These are phyloP conservation scores for Temnothorax ravouxi DNA, from an alignment of 2,888 invertebrate genomes.

Conservation along the genomic window DNA sequence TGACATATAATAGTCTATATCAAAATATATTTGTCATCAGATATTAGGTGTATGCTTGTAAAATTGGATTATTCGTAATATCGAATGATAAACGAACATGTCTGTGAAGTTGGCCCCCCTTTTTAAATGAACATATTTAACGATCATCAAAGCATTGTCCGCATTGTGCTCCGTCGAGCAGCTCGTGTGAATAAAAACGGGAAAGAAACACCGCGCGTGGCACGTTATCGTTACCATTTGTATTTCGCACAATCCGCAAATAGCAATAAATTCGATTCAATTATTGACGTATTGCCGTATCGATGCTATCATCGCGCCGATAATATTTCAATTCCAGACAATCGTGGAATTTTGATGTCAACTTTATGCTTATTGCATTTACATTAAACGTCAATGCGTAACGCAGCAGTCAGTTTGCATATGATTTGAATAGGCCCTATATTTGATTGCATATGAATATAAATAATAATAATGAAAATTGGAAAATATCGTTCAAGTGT, in stretches of 20 bases:
- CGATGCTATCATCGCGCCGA: conserved; percentile 12
- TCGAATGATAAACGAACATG: conserved; percentile 38
- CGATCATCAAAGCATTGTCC: conserved; percentile 3
- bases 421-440: conserved; percentile 19
- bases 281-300: conserved; percentile 30
- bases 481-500: background rate
- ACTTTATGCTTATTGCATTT: conserved; percentile 37
- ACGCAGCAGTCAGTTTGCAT: background rate
- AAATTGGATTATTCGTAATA: conserved; percentile 36
- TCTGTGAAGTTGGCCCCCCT: too few relatives aligned
- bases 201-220: conserved; percentile 7
- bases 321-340: conserved; percentile 33
- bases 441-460: conserved; percentile 20
- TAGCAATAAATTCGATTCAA: conserved; percentile 21
- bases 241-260: conserved; percentile 24
- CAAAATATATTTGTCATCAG: conserved; percentile 37
- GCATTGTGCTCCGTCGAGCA: conserved; percentile 18
- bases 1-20: background rate
- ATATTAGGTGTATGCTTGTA: conserved; percentile 7
- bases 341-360: conserved; percentile 24
- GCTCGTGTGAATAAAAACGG: conserved; percentile 25
- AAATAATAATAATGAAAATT: conserved; percentile 1
- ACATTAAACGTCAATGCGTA: conserved; percentile 34
- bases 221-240: conserved; percentile 31
- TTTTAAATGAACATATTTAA: conserved; percentile 41